A percentile compares a stretch with the other conserved stretches of the same genome.
These are phyloP conservation scores for Chaetodon auriga DNA, from an alignment of 2,113 vertebrate genomes.

Conservation along the genomic window DNA sequence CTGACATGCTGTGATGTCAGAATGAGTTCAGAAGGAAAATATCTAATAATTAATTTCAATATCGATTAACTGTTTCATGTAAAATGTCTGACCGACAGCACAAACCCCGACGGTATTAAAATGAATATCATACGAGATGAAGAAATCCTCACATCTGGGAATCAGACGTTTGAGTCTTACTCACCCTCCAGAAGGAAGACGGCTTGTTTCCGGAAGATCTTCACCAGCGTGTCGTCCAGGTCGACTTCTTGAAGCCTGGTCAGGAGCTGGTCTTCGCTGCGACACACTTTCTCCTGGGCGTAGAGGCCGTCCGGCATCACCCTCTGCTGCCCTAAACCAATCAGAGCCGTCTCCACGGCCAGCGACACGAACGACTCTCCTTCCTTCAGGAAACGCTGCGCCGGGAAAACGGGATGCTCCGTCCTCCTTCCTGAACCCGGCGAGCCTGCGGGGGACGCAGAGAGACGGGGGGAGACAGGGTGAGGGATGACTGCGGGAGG, in stretches of 20 bases:
- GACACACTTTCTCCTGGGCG: conserved; percentile 96
- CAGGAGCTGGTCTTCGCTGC: conserved; percentile 95
- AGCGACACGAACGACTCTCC: conserved; percentile 91
- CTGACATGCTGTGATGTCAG: no score
- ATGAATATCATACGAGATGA: no score
- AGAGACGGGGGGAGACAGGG: neutral
- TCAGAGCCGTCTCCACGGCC: conserved; percentile 93
- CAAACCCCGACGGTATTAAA: no score
- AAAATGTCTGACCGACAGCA: no score
- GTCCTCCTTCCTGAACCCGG: conserved; percentile 86
- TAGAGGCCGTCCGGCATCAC: conserved; percentile 97
- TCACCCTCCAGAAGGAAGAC: conserved; percentile 95
- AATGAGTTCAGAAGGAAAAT: no score
- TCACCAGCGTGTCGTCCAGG: conserved; percentile 91
- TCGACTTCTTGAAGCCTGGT: conserved; percentile 94
- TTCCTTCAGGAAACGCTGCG: conserved; percentile 91
- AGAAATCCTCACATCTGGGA: no score
- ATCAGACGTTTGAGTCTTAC: conserved; percentile 6
- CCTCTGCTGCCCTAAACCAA: conserved; percentile 95
- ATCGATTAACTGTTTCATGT: no score
- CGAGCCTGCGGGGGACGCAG: conserved; percentile 77
- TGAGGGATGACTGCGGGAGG: conserved; percentile 14
- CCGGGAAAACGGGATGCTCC: conserved; percentile 87
- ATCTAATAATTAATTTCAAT: no score
- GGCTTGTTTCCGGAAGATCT: conserved; percentile 96